These are phyloP conservation scores for Melanogrammus aeglefinus DNA, from an alignment of 2,797 vertebrate genomes.

Conservation along the genomic window DNA sequence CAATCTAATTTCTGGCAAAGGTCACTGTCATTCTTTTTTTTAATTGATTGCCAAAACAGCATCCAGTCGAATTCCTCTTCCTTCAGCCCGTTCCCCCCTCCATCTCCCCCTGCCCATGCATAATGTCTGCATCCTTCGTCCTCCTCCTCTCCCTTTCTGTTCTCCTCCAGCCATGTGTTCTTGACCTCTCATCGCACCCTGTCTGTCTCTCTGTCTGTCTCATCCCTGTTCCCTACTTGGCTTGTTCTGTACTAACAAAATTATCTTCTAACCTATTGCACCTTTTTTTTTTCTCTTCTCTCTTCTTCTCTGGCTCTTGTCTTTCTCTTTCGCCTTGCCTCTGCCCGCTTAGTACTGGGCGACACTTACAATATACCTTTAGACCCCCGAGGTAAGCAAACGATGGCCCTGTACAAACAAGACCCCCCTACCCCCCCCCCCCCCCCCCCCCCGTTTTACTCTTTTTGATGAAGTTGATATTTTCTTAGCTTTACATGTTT, in stretches of 20 bases:
- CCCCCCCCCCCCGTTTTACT: no score
- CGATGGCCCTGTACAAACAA: slow-evolving; percentile 15
- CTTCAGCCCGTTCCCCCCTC: not conserved
- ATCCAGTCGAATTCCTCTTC: not conserved
- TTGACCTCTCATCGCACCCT: not conserved
- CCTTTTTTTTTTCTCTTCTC: slow-evolving; percentile 74
- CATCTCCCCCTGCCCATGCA: not conserved
- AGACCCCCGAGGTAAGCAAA: slow-evolving; percentile 98
- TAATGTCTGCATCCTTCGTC: not conserved
- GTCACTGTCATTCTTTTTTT: not conserved
- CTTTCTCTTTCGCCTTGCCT: slow-evolving; percentile 75
- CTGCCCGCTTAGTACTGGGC: slow-evolving; percentile 92
- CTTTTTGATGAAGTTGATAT: not conserved
- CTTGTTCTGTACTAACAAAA: slow-evolving; percentile 69
- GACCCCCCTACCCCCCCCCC: not conserved
- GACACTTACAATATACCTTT: slow-evolving; percentile 99
- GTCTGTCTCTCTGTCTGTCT: slow-evolving; percentile 1
- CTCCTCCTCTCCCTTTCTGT: not conserved
- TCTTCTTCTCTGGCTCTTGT: slow-evolving; percentile 69
- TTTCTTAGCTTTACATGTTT: not conserved
- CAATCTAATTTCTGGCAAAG: no score
- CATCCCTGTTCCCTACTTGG: slow-evolving; percentile 56
- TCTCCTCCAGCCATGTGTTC: not conserved
- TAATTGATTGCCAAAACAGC: no score
- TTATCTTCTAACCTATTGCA: slow-evolving; percentile 85